phyloP scores from a whole-genome alignment of 1,140 invertebrate species.

The Drosophila melanica region DNA sequence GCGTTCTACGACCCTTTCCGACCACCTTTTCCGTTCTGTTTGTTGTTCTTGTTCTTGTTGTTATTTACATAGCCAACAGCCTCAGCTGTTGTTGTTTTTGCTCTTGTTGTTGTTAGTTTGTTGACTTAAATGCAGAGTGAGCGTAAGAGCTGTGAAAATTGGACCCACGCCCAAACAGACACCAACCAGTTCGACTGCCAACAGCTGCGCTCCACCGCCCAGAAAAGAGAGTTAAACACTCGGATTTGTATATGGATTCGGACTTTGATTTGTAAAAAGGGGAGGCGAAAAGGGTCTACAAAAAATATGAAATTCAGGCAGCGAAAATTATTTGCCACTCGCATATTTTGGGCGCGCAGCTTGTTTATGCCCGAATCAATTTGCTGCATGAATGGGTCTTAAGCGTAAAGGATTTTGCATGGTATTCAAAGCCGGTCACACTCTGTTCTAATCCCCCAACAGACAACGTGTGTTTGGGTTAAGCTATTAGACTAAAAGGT shows the following conservation, averaged over 20 bases:
- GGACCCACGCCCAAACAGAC: conserved; percentile 17
- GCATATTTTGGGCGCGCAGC: conserved; percentile 31
- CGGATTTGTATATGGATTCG: conserved; percentile 9
- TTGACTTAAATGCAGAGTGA: conserved; percentile 58
- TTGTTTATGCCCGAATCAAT: conserved; percentile 82
- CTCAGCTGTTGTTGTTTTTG: conserved; percentile 52
- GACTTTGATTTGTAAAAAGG: neutral
- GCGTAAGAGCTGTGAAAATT: neutral
- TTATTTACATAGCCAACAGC: conserved; percentile 49
- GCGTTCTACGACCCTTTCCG: conserved; percentile 34
- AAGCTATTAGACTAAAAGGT: conserved; percentile 65
- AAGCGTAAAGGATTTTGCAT: conserved; percentile 47
- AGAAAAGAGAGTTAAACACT: conserved; percentile 38
- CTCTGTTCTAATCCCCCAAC: conserved; percentile 38
- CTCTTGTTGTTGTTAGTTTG: conserved; percentile 71
- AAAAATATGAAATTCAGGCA: conserved; percentile 44
- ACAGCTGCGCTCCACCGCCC: conserved; percentile 69
- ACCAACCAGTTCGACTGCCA: conserved; percentile 43
- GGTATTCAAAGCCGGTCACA: conserved; percentile 43
- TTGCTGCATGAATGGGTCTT: conserved; percentile 77
- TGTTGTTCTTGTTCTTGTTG: conserved; percentile 40
- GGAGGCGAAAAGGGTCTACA: neutral
- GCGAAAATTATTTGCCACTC: conserved; percentile 71
- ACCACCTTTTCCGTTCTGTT: conserved; percentile 22
- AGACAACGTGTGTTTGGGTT: conserved; percentile 31